phyloP scores from a whole-genome alignment of 2,888 invertebrate genomes.

The Nasonovia ribisnigri region DNA sequence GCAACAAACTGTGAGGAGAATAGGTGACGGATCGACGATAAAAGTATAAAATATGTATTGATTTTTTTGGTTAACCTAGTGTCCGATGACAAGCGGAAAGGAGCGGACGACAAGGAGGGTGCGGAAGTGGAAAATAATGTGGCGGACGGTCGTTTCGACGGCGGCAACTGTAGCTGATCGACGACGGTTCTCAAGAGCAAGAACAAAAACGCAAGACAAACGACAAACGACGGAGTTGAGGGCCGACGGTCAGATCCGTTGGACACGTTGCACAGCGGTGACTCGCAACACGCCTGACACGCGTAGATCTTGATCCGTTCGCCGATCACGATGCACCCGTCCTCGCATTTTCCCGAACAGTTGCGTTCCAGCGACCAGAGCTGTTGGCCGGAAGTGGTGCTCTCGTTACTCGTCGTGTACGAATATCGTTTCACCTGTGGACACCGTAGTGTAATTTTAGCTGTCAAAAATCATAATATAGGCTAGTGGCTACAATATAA shows the following conservation, averaged over 20 bases:
- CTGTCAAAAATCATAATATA: not conserved
- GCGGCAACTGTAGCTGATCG: not conserved
- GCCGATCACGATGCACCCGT: constrained; percentile 90
- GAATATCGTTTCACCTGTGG: constrained; percentile 84
- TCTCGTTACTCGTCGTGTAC: constrained; percentile 86
- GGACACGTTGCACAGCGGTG: constrained; percentile 83
- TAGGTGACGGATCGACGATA: not conserved
- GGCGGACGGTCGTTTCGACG: not conserved
- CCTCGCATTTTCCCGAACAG: constrained; percentile 86
- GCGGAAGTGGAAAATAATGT: not conserved
- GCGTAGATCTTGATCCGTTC: constrained; percentile 89
- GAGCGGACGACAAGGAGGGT: not conserved
- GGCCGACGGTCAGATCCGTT: constrained; percentile 70
- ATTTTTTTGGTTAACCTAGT: not conserved
- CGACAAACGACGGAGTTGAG: not conserved
- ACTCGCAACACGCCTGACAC: constrained; percentile 87
- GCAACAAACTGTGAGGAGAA: not conserved
- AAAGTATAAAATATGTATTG: not conserved
- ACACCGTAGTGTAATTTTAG: not conserved
- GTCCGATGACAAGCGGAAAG: not conserved
- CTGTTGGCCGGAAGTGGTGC: constrained; percentile 80
- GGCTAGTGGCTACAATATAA: too few species aligned
- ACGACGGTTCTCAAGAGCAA: not conserved
- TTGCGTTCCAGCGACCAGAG: constrained; percentile 88
- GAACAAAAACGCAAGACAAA: not conserved